Evolutionary conservation across 2,888 invertebrate genomes (phyloP).

Genomic region (Galeruca laticollis): DNA sequence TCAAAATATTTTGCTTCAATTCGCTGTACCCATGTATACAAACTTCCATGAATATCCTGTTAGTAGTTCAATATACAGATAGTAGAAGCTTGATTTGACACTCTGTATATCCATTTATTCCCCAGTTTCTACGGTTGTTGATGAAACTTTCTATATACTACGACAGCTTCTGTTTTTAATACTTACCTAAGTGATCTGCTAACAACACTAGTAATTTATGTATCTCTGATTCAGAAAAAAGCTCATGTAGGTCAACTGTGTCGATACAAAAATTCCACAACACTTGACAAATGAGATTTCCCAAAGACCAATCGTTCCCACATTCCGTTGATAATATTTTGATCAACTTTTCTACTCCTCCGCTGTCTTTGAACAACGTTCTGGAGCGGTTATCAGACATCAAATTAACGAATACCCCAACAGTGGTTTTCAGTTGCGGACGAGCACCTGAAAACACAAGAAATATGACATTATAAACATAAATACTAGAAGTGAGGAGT

Average conservation of each 20-base stretch:
- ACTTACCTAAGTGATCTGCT: slow-evolving; percentile 69
- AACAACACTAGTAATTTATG: slow-evolving; percentile 69
- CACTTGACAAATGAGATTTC: slow-evolving; percentile 80
- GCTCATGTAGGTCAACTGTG: slow-evolving; percentile 66
- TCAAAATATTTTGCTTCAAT: too few relatives aligned
- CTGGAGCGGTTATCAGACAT: slow-evolving; percentile 73
- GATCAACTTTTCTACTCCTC: slow-evolving; percentile 69
- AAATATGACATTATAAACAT: neutral
- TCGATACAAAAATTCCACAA: slow-evolving; percentile 79
- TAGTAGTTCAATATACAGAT: too few relatives aligned
- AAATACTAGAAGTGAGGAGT: too few relatives aligned
- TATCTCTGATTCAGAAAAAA: slow-evolving; percentile 68
- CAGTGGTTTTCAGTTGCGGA: slow-evolving; percentile 80
- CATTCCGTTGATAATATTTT: slow-evolving; percentile 71
- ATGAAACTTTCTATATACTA: too few relatives aligned
- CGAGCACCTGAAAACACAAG: slow-evolving; percentile 69
- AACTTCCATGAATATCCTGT: too few relatives aligned
- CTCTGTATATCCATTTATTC: too few relatives aligned
- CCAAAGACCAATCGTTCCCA: slow-evolving; percentile 77
- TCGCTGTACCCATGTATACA: too few relatives aligned
- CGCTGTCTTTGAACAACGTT: slow-evolving; percentile 68
- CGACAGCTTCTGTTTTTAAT: neutral
- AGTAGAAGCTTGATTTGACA: too few relatives aligned
- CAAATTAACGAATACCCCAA: slow-evolving; percentile 87
- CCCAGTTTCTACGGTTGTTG: too few relatives aligned